Conservation (phyloP, 1,140 invertebrate species). For the Diuraphis noxia region DNA sequence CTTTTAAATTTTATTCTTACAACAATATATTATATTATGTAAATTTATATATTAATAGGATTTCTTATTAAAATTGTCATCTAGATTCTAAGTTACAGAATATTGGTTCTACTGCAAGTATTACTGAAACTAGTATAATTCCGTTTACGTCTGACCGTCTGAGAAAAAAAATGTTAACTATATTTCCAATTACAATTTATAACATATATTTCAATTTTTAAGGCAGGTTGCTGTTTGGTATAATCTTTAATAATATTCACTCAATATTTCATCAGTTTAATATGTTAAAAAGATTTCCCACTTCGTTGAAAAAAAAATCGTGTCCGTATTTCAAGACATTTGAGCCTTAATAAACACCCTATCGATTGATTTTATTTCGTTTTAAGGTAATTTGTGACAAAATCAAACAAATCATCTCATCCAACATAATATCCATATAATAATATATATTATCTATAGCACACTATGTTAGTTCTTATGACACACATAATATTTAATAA, state of each 20-base stretch:
- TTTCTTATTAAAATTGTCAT: neutral
- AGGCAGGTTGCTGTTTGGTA: neutral
- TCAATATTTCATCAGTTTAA: neutral
- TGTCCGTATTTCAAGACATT: neutral
- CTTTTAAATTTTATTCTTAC: no score
- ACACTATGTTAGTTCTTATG: neutral
- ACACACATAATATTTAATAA: no score
- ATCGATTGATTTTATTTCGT: neutral
- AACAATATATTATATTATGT: no score
- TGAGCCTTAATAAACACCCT: no score
- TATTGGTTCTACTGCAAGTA: neutral
- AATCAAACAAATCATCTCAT: neutral
- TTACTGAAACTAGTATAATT: neutral
- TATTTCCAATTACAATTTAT: neutral
- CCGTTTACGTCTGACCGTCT: neutral
- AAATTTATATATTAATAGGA: neutral
- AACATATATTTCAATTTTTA: neutral
- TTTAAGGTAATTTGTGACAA: neutral
- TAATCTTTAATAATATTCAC: neutral
- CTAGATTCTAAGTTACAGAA: neutral
- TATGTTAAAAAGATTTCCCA: neutral
- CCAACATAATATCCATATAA: neutral
- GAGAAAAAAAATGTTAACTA: no score
- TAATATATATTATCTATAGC: neutral
- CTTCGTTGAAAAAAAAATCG: neutral